Conservation (phyloP, 1,140 invertebrate genomes). For the Bathynomus jamesi region DNA sequence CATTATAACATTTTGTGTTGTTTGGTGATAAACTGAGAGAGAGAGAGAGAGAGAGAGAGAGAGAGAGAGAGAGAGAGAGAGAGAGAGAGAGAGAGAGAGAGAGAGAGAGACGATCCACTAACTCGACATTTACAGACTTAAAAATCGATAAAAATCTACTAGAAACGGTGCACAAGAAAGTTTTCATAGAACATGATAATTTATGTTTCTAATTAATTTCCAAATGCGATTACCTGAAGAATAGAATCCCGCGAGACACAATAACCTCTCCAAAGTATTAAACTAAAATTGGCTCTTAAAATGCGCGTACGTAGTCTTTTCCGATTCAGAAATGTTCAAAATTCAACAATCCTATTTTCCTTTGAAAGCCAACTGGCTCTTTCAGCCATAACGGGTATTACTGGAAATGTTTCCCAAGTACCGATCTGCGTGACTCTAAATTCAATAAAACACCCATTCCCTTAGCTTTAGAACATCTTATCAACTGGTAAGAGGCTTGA, state of each 20-base stretch:
- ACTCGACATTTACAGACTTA: too few relatives aligned
- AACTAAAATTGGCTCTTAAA: neutral
- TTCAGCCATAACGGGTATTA: neutral
- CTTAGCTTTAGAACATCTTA: neutral
- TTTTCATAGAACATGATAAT: neutral
- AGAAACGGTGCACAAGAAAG: too few relatives aligned
- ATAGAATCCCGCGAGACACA: neutral
- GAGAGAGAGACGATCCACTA: too few relatives aligned
- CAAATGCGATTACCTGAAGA: neutral
- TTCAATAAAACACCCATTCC: neutral
- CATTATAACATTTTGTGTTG: too few relatives aligned
- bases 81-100: too few relatives aligned
- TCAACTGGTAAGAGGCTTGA: constrained; percentile 1
- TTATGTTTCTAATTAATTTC: neutral
- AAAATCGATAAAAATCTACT: too few relatives aligned
- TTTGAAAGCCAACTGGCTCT: neutral
- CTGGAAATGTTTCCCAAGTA: neutral
- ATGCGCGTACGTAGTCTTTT: neutral
- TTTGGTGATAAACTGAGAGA: too few relatives aligned
- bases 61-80: too few relatives aligned
- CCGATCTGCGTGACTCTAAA: neutral
- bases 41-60: too few relatives aligned
- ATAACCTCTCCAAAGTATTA: neutral
- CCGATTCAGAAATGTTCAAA: neutral
- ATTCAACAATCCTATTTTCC: neutral